Evolutionary conservation across 2,113 vertebrate genomes (phyloP), one percentile per base, ranked within the genome.

Genomic region (Antidorcas marsupialis): DNA sequence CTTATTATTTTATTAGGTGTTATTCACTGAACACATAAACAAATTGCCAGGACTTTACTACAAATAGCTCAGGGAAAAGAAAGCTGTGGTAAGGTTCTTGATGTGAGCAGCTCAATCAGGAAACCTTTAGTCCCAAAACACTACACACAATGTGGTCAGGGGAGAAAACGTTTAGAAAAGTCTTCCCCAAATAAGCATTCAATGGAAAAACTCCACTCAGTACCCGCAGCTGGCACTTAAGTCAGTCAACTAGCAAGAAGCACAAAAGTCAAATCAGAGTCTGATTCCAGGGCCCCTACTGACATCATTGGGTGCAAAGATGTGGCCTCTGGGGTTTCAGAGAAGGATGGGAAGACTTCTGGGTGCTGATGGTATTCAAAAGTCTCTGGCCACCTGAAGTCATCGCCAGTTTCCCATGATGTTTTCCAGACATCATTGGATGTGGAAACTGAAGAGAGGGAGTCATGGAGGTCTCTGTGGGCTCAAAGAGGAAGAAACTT

Each of bases 1-100:
- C 67, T 93, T 96, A 87, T 90, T 89, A 91, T 97, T 96, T 96
- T 96, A 97, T 96, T 96, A 97, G 98, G 59, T 93, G 71, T 94
- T 88, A 87, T 27, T 91, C 52, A 93, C 91, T 93, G 88, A 96
- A 97, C 85, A 92, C 82, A 94, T 96, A 89, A 95, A 97, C 94
- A 93, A 96, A 96, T 59, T 76, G 88, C 87, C 89, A 89, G 89
- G 91, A 82, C 47, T 52, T 82, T 82, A 71, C 87, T 88, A 95
- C 67, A 62, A 96, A 95, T 21, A 92, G 57, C 89, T 84, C 71
- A 87, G 96, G 82, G 83, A 89, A 96, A 93, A 83, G 71, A 90
- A 86, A 85, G 33, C 50, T 71, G 52, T 76, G 67, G 85, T 87
- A 53, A 95, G 96, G 71, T 71, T 92, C 83, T 84, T 82, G 67